These are phyloP conservation scores for Heliconius ismenius DNA, from an alignment of 2,888 invertebrate species.

Conservation along the genomic window DNA sequence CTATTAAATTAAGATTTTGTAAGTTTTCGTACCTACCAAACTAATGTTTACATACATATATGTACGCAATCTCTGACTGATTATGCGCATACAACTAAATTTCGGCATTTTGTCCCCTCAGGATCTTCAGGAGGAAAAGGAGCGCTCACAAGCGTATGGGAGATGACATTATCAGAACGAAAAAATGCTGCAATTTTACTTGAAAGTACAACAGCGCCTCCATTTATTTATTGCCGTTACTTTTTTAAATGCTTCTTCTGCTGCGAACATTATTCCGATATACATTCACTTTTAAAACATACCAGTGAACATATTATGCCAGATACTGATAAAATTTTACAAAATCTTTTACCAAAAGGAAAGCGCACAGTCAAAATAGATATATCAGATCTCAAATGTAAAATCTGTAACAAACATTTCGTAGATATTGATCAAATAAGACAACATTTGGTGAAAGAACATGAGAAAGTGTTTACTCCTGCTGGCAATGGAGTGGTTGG, in stretches of 20 bases:
- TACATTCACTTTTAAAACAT: constrained; percentile 58
- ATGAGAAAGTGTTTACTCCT: constrained; percentile 57
- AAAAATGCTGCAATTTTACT: constrained; percentile 63
- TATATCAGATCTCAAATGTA: constrained; percentile 63
- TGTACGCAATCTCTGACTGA: neutral
- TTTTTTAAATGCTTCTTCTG: constrained; percentile 71
- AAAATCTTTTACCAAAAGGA: constrained; percentile 63
- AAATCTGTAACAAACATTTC: constrained; percentile 54
- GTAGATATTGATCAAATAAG: constrained; percentile 56
- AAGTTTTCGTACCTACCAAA: neutral
- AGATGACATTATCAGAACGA: constrained; percentile 66
- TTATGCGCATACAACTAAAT: constrained; percentile 16
- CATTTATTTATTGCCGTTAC: constrained; percentile 67
- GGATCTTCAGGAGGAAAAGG: constrained; percentile 52
- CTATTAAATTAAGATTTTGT: neutral
- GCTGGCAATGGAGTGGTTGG: constrained; percentile 64
- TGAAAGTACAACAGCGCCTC: constrained; percentile 59
- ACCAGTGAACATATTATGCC: constrained; percentile 57
- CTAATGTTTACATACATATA: neutral
- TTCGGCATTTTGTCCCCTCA: constrained; percentile 36
- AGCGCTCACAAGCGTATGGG: constrained; percentile 66
- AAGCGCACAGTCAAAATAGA: constrained; percentile 67
- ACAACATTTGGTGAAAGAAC: constrained; percentile 56
- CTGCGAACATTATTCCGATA: constrained; percentile 59
- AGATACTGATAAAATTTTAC: constrained; percentile 52